Conservation (phyloP, 2,113 vertebrate genomes). For the Sus scrofa region T2T-Sscrofa CM000817.6:170700001-170700500, state of each 20-base stretch:
- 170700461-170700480: no score
- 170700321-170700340: no score
- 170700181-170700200: constrained; percentile 60
- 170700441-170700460: no score
- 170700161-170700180: constrained; percentile 20
- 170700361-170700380: no score
- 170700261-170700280: not conserved
- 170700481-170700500: no score
- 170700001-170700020: constrained; percentile 96
- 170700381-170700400: no score
- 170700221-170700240: not conserved
- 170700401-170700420: no score
- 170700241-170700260: not conserved
- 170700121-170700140: constrained; percentile 49
- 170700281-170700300: not conserved
- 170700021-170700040: constrained; percentile 95
- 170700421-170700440: no score
- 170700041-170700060: constrained; percentile 94
- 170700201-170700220: constrained; percentile 50
- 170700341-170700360: no score
- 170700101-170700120: constrained; percentile 83
- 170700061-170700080: constrained; percentile 93
- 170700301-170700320: no score
- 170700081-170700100: constrained; percentile 90
- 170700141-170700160: constrained; percentile 61